These are phyloP conservation scores for Sphaerophoria taeniata DNA, from an alignment of 2,888 invertebrate genomes.

Conservation along the genomic window DNA sequence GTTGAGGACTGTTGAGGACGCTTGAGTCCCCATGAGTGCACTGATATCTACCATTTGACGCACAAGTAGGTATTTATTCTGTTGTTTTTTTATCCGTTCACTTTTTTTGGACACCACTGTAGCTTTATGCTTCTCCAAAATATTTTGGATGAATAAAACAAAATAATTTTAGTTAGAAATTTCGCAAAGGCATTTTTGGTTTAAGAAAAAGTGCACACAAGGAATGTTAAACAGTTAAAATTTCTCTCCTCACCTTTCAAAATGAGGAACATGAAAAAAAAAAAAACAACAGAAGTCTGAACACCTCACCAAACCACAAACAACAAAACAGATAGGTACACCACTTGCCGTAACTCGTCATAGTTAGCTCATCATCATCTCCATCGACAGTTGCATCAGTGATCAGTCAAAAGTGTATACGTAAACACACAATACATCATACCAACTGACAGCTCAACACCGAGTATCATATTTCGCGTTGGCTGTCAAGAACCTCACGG, in stretches of 20 bases:
- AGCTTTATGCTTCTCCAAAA: too few species aligned
- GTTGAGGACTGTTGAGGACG: too few species aligned
- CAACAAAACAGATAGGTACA: conserved; percentile 45
- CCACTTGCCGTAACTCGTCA: conserved; percentile 49
- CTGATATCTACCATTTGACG: too few species aligned
- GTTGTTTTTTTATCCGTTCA: too few species aligned
- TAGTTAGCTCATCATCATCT: conserved; percentile 26
- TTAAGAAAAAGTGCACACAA: neutral
- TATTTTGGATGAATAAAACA: neutral
- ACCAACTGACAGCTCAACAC: conserved; percentile 22
- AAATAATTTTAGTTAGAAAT: neutral
- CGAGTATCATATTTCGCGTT: conserved; percentile 49
- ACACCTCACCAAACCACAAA: conserved; percentile 37
- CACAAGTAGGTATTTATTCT: too few species aligned
- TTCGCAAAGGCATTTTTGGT: neutral
- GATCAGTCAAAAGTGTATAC: conserved; percentile 46
- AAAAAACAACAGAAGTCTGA: conserved; percentile 24
- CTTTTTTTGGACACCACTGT: too few species aligned
- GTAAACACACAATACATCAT: conserved; percentile 19
- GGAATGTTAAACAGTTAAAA: conserved; percentile 45
- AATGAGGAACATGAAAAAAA: neutral
- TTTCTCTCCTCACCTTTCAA: conserved; percentile 9
- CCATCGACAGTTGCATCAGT: conserved; percentile 34
- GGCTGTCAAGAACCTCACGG: conserved; percentile 39
- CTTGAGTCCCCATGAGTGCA: too few species aligned